These are phyloP conservation scores for Dromiciops gliroides DNA, from an alignment of 2,113 vertebrate genomes.

Conservation along the genomic window DNA sequence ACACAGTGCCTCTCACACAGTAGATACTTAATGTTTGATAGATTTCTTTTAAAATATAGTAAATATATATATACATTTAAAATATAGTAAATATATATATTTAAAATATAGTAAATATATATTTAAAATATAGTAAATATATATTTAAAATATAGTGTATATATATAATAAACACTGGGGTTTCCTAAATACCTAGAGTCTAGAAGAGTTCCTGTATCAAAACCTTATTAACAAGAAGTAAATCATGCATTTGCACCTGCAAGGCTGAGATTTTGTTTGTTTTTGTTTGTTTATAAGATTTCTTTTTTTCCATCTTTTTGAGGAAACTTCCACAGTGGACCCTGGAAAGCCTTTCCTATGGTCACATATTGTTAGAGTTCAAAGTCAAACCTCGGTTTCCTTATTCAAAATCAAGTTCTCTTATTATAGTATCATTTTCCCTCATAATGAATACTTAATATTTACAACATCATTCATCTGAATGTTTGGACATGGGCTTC, in stretches of 20 bases:
- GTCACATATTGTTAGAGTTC: background rate
- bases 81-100: background rate
- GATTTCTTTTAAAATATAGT: background rate
- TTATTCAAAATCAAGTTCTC: background rate
- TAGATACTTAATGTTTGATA: background rate
- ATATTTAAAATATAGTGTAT: background rate
- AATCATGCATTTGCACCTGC: background rate
- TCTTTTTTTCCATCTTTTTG: no score
- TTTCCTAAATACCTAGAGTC: background rate
- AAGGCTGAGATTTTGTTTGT: background rate
- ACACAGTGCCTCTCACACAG: background rate
- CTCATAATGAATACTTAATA: background rate
- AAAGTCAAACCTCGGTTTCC: background rate
- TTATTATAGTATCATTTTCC: background rate
- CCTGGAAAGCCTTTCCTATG: background rate
- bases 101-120: background rate
- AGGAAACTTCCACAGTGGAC: background rate
- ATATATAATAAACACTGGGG: background rate
- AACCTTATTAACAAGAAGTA: background rate
- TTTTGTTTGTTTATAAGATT: background rate
- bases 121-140: background rate
- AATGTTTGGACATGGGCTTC: background rate
- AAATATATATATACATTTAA: no score
- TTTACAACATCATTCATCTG: background rate
- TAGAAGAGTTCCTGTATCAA: background rate